phyloP scores from a whole-genome alignment of 2,113 vertebrate genomes.

The Perca flavescens region DNA sequence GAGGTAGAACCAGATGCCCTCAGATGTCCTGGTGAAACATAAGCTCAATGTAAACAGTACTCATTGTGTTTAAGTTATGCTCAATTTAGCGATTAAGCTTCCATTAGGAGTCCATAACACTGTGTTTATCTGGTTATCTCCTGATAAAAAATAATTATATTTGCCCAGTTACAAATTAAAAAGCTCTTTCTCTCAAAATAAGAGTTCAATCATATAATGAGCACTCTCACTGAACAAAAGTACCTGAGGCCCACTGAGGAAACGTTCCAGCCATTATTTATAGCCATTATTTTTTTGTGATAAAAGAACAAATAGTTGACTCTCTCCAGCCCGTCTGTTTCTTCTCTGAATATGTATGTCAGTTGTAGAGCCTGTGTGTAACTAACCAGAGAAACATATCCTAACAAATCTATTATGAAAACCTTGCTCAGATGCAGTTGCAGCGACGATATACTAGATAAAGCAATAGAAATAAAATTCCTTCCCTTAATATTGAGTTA shows the following conservation, averaged over 20 bases:
- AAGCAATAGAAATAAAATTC: background rate
- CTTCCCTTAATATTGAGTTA: background rate
- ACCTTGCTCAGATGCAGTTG: constrained; percentile 48
- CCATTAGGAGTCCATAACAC: constrained; percentile 1
- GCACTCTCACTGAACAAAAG: constrained; percentile 58
- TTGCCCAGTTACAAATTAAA: constrained; percentile 49
- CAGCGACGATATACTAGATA: constrained; percentile 20
- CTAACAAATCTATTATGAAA: constrained; percentile 63
- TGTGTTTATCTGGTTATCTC: constrained; percentile 31
- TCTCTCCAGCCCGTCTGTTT: constrained; percentile 58
- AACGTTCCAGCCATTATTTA: constrained; percentile 73
- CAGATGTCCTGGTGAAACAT: constrained; percentile 62
- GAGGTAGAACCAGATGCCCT: constrained; percentile 75
- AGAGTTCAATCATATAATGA: constrained; percentile 64
- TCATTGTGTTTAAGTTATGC: constrained; percentile 7
- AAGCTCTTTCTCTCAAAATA: constrained; percentile 56
- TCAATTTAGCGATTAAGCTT: constrained; percentile 32
- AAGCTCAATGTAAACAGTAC: constrained; percentile 51
- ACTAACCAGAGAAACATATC: constrained; percentile 62
- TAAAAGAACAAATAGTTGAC: constrained; percentile 70
- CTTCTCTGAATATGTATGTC: constrained; percentile 68
- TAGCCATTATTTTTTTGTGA: constrained; percentile 50
- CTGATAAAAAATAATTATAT: constrained; percentile 19
- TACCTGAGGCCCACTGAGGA: constrained; percentile 69
- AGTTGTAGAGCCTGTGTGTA: constrained; percentile 54